Evolutionary conservation across 1,140 invertebrate genomes (phyloP), one percentile per base, ranked within the genome.

Genomic region (Diprion similis): DNA sequence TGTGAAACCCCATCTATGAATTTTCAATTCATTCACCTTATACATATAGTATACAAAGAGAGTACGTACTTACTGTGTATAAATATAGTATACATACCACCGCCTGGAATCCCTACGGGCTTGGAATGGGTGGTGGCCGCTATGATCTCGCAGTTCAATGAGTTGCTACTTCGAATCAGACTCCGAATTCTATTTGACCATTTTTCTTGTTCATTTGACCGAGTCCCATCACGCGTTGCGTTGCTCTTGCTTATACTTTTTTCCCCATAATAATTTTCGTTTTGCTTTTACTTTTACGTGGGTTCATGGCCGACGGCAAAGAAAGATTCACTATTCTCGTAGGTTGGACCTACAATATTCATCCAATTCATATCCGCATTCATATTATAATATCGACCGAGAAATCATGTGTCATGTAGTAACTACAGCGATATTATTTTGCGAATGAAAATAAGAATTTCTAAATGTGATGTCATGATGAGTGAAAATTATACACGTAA

Each of bases 181-280:
- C 51, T 59, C 51, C 11, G 11, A 9, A 59, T 59, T 59, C 51
- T 59, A 17, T 59, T 59, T 13, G n/a, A 59, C 51, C 51, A 59
- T 59, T 59, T 59, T 59, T 59, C 51, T 59, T 59, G 51, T 59
- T 59, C 51, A 59, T 59, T 59, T 59, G 51, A 59, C 51, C 51
- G 51, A 59, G 51, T 59, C 51, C 11, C 51, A 59, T 8, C 51
- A 59, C 51, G 51, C 51, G 51, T 17, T 59, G 51, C 11, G n/a
- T 59, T 59, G 51, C 11, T 59, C 9, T 15, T 10, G 6, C n/a
- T 59, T 4, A 8, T 59, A 4, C n/a, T 59, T 59, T 59, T 11
- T 59, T 10, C 51, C 51, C 24, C 24, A 6, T 6, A 1, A 1
- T 37, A 3, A 37, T 37, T 37, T 37, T 37, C 24, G 1, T 37